Evolutionary conservation across 2,797 vertebrate species (phyloP), one percentile per base, ranked within the genome.

Genomic region (Psittacula derbiana): DNA sequence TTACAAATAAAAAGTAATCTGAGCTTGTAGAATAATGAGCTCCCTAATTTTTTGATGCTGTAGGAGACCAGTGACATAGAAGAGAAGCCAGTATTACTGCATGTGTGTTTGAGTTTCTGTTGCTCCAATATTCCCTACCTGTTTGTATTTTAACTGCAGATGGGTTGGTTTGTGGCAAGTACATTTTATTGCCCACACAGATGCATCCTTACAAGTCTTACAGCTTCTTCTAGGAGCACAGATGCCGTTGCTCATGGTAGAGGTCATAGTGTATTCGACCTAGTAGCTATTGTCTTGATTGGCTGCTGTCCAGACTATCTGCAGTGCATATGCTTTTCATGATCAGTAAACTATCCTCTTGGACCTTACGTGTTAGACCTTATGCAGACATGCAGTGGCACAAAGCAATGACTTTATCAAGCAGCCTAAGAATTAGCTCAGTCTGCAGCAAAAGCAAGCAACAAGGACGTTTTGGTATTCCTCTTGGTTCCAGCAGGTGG

Each of bases 401-500:
- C 27, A 52, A 62, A 87, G 16, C 38, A 43, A 47, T 57, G 33
- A 23, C n/a, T 74, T 33, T 25, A 53, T 46, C 1, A 3, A 67
- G 28, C 36, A 50, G 33, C 62, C 27, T n/a, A 53, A 40, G 31
- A 71, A 24, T 74, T 80, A 58, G 36, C 13, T 80, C 15, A 36
- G 31, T 46, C 24, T 43, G 6, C 36, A 21, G 28, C 23, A 53
- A 65, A 73, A 70, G 23, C 30, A 66, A 73, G 38, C 38, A 40
- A 6, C 27, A 62, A 46, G 33, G 46, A 50, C 0, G 0, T 31
- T 71, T 33, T 72, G 55, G 7, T 82, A 6, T 95, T 94, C 49
- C 62, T 74, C 44, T 43, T 78, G 6, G 8, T 81, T 92, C 91
- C 91, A 91, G 87, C 83, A 92, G 90, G 81, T 95, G 84, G 80